A percentile compares a stretch with the other conserved stretches of the same genome.
These are phyloP conservation scores for Pachycephala philippinensis DNA, from an alignment of 2,113 vertebrate species.

Conservation along the genomic window DNA sequence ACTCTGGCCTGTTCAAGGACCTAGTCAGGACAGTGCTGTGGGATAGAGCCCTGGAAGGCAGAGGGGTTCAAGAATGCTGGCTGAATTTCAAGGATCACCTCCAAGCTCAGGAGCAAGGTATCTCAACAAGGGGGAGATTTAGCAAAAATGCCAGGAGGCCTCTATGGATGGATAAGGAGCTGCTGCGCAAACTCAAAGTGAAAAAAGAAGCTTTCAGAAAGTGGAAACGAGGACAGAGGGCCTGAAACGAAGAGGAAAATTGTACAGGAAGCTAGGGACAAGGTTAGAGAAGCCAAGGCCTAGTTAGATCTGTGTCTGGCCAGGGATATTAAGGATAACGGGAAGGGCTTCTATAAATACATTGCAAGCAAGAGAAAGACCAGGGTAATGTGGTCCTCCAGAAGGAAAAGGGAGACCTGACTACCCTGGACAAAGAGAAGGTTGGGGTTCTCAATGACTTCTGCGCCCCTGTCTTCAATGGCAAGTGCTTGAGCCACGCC, in stretches of 20 bases:
- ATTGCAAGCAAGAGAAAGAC: background rate
- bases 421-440: background rate
- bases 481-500: background rate
- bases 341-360: background rate
- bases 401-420: background rate
- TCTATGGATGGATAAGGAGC: background rate
- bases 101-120: background rate
- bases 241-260: background rate
- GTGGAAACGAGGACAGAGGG: fast-evolving
- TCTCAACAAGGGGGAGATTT: background rate
- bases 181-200: background rate
- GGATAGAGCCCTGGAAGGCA: background rate
- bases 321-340: background rate
- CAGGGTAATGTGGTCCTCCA: background rate
- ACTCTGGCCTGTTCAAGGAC: background rate
- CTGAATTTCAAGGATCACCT: background rate
- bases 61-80: background rate
- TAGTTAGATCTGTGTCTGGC: background rate
- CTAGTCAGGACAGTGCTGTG: background rate
- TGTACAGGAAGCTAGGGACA: background rate
- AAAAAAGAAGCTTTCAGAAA: background rate
- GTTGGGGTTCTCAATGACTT: background rate
- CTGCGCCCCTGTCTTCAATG: background rate
- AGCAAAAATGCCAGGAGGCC: background rate
- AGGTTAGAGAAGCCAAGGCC: background rate